These are phyloP conservation scores for Tarsius wallacei DNA, from an alignment of 2,797 vertebrate genomes.

Conservation along the genomic window DNA sequence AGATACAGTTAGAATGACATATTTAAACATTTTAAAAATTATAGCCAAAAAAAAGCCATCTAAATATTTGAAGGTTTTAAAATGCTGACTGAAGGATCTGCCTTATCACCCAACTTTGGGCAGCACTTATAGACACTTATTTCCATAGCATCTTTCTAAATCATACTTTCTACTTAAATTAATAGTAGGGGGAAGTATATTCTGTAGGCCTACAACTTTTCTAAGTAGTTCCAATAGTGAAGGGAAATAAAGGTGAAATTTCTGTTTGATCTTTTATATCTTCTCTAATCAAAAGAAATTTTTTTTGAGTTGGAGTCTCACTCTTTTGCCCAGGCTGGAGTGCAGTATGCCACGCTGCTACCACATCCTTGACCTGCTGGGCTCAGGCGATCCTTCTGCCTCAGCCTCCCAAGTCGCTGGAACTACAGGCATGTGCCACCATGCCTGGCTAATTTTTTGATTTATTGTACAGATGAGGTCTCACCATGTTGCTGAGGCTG, in stretches of 20 bases:
- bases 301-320: too few species aligned
- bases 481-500: too few species aligned
- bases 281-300: constrained; percentile 40
- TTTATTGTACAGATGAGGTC: too few species aligned
- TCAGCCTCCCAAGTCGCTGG: too few species aligned
- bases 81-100: constrained; percentile 53
- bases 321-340: too few species aligned
- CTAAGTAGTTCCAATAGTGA: not conserved
- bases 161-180: constrained; percentile 26
- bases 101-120: constrained; percentile 3
- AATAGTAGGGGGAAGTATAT: not conserved
- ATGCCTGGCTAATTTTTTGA: too few species aligned
- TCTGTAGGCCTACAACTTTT: constrained; percentile 61
- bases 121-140: not conserved
- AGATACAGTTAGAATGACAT: not conserved
- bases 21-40: constrained; percentile 59
- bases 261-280: constrained; percentile 40
- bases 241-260: constrained; percentile 55
- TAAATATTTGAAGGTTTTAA: constrained; percentile 50
- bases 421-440: too few species aligned
- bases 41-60: not conserved
- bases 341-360: too few species aligned
- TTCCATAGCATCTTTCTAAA: constrained; percentile 53
- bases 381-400: too few species aligned
- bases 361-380: too few species aligned